These are phyloP conservation scores for Perodicticus potto DNA, from an alignment of 2,797 vertebrate species.

Conservation along the genomic window DNA sequence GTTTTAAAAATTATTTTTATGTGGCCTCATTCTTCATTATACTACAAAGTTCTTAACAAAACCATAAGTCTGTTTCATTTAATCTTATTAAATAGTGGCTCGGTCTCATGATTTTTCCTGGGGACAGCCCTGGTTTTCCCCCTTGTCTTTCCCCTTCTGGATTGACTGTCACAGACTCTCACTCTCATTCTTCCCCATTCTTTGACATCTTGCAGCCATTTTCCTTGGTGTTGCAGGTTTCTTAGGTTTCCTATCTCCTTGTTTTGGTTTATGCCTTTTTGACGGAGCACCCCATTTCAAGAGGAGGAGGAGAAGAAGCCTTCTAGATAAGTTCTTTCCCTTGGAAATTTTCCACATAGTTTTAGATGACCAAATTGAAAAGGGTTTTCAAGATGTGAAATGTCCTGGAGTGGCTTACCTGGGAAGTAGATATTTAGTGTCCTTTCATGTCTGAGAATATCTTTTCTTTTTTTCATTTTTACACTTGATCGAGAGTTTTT, in stretches of 20 bases:
- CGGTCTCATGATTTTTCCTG: neutral
- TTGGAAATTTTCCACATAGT: constrained; percentile 39
- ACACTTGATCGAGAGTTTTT: neutral
- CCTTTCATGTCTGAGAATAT: constrained; percentile 34
- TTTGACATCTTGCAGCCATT: neutral
- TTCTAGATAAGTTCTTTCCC: neutral
- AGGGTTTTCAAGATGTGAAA: neutral
- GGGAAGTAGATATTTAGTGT: constrained; percentile 13
- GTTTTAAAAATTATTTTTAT: constrained; percentile 15
- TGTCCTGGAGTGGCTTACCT: neutral
- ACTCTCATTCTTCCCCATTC: neutral
- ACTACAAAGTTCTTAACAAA: neutral
- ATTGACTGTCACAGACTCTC: neutral
- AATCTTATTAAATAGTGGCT: neutral
- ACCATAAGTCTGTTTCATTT: neutral
- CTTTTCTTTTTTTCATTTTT: neutral
- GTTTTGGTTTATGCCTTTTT: neutral
- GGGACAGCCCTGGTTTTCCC: neutral
- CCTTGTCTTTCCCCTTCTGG: neutral
- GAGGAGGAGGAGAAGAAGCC: neutral
- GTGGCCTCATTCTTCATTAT: neutral
- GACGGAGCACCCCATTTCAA: constrained; percentile 6
- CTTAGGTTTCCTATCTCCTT: neutral
- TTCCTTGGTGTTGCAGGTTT: neutral
- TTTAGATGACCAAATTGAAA: constrained; percentile 54